phyloP scores from a whole-genome alignment of 2,797 vertebrate genomes.

The Enteromius afrohamiltoni region DNA sequence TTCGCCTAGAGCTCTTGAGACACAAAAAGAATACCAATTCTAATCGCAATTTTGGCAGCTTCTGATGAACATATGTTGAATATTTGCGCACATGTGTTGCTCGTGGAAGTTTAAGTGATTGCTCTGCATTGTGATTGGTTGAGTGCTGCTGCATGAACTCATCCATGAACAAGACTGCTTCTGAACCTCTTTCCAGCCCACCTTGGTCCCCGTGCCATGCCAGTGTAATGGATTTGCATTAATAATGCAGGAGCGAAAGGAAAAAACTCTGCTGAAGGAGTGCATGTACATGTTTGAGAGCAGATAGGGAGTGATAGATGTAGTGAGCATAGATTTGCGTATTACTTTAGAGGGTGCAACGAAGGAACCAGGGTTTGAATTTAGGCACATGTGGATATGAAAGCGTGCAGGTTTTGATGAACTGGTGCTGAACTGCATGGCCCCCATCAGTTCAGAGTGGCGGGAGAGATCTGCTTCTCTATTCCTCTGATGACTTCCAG shows the following conservation, averaged over 20 bases:
- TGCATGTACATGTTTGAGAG: slow-evolving; percentile 15
- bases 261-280: slow-evolving; percentile 7
- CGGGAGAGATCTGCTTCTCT: slow-evolving; percentile 44
- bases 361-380: slow-evolving; percentile 28
- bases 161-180: not conserved
- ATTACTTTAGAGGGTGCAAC: slow-evolving; percentile 16
- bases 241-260: slow-evolving; percentile 57
- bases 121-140: slow-evolving; percentile 14
- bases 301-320: slow-evolving; percentile 38
- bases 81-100: not conserved
- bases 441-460: slow-evolving; percentile 27
- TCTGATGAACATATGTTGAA: slow-evolving; percentile 19
- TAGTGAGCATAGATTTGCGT: slow-evolving; percentile 25
- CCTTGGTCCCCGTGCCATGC: slow-evolving; percentile 41
- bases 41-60: not conserved
- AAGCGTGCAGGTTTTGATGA: slow-evolving; percentile 44
- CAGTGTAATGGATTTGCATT: slow-evolving; percentile 57
- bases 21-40: slow-evolving; percentile 23
- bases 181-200: slow-evolving; percentile 28
- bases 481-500: slow-evolving; percentile 36
- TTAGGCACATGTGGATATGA: slow-evolving; percentile 19
- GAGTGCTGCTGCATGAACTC: not conserved
- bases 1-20: slow-evolving; percentile 41
- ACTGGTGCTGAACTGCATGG: slow-evolving; percentile 42
- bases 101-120: not conserved